phyloP scores from a whole-genome alignment of 2,888 invertebrate species.

The Drosophila histrio region DNA sequence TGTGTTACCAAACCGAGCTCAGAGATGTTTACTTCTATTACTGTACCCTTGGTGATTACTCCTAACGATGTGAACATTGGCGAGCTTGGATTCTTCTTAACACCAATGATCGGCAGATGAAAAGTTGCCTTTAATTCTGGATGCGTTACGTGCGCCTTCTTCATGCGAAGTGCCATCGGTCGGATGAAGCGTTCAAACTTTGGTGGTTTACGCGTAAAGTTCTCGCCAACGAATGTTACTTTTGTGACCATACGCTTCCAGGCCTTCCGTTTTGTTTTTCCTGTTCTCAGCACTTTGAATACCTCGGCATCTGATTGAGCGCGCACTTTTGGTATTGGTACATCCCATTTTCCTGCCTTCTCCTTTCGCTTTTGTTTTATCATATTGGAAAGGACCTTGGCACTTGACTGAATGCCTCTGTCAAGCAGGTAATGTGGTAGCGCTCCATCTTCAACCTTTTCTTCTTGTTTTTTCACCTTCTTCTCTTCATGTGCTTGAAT shows the following conservation, averaged over 20 bases:
- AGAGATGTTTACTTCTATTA: constrained; percentile 98
- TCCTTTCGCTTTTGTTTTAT: constrained; percentile 99
- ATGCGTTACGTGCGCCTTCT: constrained; percentile 99
- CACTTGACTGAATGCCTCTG: constrained; percentile 96
- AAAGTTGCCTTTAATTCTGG: constrained; percentile 99
- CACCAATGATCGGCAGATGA: constrained; percentile 97
- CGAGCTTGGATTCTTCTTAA: constrained; percentile 99
- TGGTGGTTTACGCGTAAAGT: constrained; percentile 99
- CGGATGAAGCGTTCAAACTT: constrained; percentile 99
- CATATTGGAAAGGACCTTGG: constrained; percentile 99
- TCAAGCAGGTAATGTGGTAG: constrained; percentile 98
- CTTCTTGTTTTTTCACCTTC: constrained; percentile 93
- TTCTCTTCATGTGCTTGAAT: constrained; percentile 98
- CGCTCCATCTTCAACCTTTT: constrained; percentile 94
- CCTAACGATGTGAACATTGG: constrained; percentile 98
- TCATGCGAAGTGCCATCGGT: constrained; percentile 98
- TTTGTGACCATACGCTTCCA: constrained; percentile 99
- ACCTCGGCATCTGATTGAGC: constrained; percentile 99
- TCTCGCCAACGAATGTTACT: constrained; percentile 98
- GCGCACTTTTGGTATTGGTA: constrained; percentile 98
- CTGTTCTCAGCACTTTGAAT: constrained; percentile 95
- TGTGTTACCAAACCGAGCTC: constrained; percentile 99
- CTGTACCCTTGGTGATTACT: constrained; percentile 99
- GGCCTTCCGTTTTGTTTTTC: constrained; percentile 96
- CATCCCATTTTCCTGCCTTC: constrained; percentile 99